Evolutionary conservation across 2,888 invertebrate species (phyloP).

Genomic region (Xanthia togata): DNA sequence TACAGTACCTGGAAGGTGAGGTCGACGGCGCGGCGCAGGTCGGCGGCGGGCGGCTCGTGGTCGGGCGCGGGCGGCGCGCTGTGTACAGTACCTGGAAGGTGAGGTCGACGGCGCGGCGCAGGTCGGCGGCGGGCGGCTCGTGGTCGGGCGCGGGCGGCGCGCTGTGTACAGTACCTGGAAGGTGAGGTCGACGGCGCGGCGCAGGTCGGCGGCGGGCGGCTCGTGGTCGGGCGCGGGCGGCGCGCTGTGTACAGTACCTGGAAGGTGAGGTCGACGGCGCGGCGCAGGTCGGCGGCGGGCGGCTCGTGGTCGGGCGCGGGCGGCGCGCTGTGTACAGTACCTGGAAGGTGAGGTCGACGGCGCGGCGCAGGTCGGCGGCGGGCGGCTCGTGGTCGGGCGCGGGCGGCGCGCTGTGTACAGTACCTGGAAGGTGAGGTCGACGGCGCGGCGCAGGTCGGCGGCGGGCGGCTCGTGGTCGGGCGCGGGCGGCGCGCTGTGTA

Average conservation of each 20-base stretch:
- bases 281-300: slow-evolving; percentile 91
- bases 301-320: slow-evolving; percentile 80
- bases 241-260: too few relatives aligned
- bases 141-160: slow-evolving; percentile 79
- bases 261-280: slow-evolving; percentile 86
- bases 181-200: slow-evolving; percentile 78
- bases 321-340: too few relatives aligned
- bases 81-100: too few relatives aligned
- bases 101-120: slow-evolving; percentile 86
- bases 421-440: slow-evolving; percentile 87
- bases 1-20: too few relatives aligned
- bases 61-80: slow-evolving; percentile 96
- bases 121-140: slow-evolving; percentile 90
- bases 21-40: slow-evolving; percentile 73
- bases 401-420: too few relatives aligned
- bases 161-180: too few relatives aligned
- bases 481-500: slow-evolving; percentile 79
- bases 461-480: slow-evolving; percentile 80
- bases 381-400: slow-evolving; percentile 94
- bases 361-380: slow-evolving; percentile 73
- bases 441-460: slow-evolving; percentile 91
- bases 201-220: slow-evolving; percentile 82
- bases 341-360: too few relatives aligned
- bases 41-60: slow-evolving; percentile 91
- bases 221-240: slow-evolving; percentile 96